Evolutionary conservation across 1,140 invertebrate species (phyloP).

Genomic region (Atta texana): DNA sequence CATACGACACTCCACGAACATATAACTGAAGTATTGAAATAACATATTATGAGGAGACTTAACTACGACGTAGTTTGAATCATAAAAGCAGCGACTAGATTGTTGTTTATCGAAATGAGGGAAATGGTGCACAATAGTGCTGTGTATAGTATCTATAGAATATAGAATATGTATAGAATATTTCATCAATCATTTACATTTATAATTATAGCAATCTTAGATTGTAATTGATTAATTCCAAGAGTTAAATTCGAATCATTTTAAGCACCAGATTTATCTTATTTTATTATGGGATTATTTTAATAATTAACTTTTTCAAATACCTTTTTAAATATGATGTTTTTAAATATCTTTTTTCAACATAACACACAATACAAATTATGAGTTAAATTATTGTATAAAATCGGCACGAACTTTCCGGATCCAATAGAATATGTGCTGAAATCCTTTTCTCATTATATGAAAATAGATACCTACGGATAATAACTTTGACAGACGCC

Average conservation of each 20-base stretch:
- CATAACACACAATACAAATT: neutral
- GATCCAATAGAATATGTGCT: too few species aligned
- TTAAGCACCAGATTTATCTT: neutral
- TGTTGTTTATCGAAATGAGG: constrained; percentile 30
- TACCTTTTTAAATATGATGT: neutral
- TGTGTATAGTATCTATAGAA: neutral
- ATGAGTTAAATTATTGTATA: neutral
- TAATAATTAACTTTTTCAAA: neutral
- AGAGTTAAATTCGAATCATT: neutral
- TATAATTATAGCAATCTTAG: neutral
- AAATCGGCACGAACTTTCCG: too few species aligned
- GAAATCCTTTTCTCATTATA: too few species aligned
- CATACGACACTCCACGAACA: neutral
- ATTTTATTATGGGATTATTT: neutral
- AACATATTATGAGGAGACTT: constrained; percentile 9
- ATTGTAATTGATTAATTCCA: neutral
- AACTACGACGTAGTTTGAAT: neutral
- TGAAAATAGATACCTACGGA: too few species aligned
- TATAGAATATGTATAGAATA: constrained; percentile 2
- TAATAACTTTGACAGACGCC: too few species aligned
- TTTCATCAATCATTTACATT: neutral
- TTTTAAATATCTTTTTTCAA: neutral
- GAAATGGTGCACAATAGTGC: neutral
- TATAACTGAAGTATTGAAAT: neutral
- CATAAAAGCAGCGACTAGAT: constrained; percentile 1